Conservation (phyloP, 2,113 vertebrate species). For the Coracopsis vasa region DNA sequence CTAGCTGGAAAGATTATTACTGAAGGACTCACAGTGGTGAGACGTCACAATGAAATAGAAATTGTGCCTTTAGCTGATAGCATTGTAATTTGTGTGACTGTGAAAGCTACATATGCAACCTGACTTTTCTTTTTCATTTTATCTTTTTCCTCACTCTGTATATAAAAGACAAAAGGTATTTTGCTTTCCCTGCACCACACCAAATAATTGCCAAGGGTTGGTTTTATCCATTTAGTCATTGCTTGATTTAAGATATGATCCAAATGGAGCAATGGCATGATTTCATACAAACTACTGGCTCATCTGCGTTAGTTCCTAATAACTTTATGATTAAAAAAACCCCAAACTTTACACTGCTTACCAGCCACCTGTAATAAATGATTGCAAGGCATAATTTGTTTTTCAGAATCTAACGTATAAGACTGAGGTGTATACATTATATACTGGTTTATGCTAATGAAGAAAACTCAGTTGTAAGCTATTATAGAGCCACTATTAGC, state of each 20-base stretch:
- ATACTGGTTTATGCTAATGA: background rate
- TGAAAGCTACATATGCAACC: background rate
- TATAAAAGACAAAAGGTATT: background rate
- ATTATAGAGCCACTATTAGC: background rate
- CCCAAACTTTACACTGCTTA: background rate
- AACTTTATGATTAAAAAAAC: background rate
- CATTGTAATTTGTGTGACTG: background rate
- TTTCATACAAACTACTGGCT: background rate
- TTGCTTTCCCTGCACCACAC: background rate
- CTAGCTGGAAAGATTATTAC: slow-evolving; percentile 13
- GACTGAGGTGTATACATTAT: background rate
- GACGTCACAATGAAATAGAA: slow-evolving; percentile 17
- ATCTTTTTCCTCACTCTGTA: background rate
- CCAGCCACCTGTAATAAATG: background rate
- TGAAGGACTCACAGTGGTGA: background rate
- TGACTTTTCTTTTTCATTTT: background rate
- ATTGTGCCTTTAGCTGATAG: background rate
- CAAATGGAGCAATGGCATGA: background rate
- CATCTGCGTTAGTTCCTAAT: background rate
- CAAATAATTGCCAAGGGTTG: background rate
- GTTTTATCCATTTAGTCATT: background rate
- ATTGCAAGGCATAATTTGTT: background rate
- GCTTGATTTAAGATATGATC: background rate
- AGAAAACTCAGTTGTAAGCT: background rate
- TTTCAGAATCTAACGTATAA: background rate